Base-by-base conservation (phyloP, 2,797 vertebrate species). In the Sebastolobus altivelis region DNA sequence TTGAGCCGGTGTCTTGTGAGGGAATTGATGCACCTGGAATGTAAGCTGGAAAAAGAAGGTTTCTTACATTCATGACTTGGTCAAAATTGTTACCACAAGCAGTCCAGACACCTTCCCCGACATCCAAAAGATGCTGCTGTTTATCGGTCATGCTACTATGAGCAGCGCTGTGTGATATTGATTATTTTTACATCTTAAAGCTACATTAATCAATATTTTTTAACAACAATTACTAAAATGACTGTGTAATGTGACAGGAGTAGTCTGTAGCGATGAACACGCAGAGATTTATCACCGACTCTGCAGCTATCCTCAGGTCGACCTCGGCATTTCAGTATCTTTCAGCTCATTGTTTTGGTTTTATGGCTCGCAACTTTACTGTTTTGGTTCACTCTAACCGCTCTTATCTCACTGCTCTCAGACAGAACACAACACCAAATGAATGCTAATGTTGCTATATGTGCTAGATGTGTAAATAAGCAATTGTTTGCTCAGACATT, bases 1-100 rank as follows among this genome's bases (percentile, higher is more conserved):
- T 73, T 35, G 16, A 69, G 55, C 52, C 52, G 27, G 37, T 54
- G 25, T 68, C 27, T 77, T 69, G 4, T 70, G 25, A 76, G 54
- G 72, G 22, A 77, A 63, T 31, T 22, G 27, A 61, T 52, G 43
- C 10, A 66, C 54, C 14, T 20, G 29, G 55, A 76, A 67, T 65
- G 18, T 10, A 65, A 31, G 10, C 33, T 63, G n/a, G 25, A 69
- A 62, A 69, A 37, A 18, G 2, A 77, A 29, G 37, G 9, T 38
- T 56, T 8, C 2, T 38, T n/a, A 38, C 46, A 37, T 56, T 52
- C 20, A 46, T 27, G 6, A 52, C 20, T 12, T 63, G 37, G n/a
- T 71, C 25, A 72, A 33, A 63, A 70, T 29, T 54, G 56, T 72
- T 52, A 31, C 6, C 8, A 63, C 6, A 37, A 29, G 29, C 1